A percentile compares a stretch with the other conserved stretches of the same genome.
These are phyloP conservation scores for Andricus curvator DNA, from an alignment of 2,888 invertebrate genomes.

Conservation along the genomic window DNA sequence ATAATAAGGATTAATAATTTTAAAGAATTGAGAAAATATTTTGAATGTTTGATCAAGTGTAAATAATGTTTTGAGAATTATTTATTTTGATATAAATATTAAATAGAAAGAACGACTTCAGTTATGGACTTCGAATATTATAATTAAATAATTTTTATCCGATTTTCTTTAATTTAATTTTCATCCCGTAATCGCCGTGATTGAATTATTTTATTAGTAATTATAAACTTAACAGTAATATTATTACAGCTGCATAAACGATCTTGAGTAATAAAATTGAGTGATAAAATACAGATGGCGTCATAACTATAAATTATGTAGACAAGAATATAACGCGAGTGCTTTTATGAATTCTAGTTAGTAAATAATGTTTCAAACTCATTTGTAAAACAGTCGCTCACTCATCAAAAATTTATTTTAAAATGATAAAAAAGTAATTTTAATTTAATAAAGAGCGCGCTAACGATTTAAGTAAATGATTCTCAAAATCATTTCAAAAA, in stretches of 20 bases:
- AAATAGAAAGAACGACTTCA: background rate
- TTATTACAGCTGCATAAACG: slow-evolving; percentile 2
- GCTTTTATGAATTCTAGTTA: background rate
- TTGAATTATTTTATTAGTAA: background rate
- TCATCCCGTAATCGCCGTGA: background rate
- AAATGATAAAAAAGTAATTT: background rate
- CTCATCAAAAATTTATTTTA: background rate
- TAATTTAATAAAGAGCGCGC: background rate
- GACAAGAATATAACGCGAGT: background rate
- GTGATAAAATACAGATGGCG: slow-evolving; percentile 27
- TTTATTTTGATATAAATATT: background rate
- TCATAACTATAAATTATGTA: slow-evolving; percentile 24
- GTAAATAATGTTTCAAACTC: background rate
- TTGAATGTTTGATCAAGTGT: no score
- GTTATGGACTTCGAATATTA: background rate
- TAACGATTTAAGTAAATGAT: background rate
- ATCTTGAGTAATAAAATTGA: slow-evolving; percentile 25
- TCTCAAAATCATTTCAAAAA: background rate
- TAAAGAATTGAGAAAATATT: no score
- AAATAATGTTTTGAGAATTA: no score
- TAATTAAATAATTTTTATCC: background rate
- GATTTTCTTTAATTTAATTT: background rate
- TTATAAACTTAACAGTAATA: background rate
- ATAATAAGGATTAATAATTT: no score
- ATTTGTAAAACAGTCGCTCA: background rate